Conservation (phyloP, 64 coral and sea anemone species). For the Hydrozoanthus tunicans region DNA sequence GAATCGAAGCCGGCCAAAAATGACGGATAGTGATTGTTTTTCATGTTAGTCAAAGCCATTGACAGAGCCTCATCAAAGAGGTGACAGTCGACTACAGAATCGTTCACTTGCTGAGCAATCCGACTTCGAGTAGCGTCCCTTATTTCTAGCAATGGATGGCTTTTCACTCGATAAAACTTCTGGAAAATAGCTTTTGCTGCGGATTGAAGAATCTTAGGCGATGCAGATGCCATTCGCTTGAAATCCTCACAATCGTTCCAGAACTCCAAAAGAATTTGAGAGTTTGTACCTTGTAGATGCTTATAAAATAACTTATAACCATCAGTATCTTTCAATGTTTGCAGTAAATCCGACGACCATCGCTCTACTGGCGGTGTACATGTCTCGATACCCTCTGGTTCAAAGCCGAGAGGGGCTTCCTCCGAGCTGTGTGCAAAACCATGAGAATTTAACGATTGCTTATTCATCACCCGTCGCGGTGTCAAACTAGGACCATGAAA, state of each 20-base stretch:
- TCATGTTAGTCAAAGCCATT: constrained; percentile 71
- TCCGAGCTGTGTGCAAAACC: constrained; percentile 73
- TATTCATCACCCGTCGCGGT: constrained; percentile 73
- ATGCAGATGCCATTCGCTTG: constrained; percentile 78
- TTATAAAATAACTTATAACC: constrained; percentile 77
- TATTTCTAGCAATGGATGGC: constrained; percentile 69
- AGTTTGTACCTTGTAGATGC: constrained; percentile 67
- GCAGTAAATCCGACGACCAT: constrained; percentile 65
- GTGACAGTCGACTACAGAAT: constrained; percentile 69
- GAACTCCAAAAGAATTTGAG: constrained; percentile 90
- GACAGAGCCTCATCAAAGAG: constrained; percentile 85
- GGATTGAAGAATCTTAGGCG: constrained; percentile 59
- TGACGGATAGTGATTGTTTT: constrained; percentile 86
- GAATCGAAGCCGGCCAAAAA: constrained; percentile 74
- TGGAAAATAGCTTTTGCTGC: constrained; percentile 87
- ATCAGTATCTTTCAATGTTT: constrained; percentile 79
- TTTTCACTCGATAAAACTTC: constrained; percentile 69
- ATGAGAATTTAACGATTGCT: constrained; percentile 63
- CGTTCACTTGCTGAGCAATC: constrained; percentile 81
- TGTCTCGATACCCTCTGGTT: constrained; percentile 83
- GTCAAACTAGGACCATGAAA: constrained; percentile 70
- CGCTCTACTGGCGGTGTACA: constrained; percentile 79
- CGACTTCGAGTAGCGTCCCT: constrained; percentile 62
- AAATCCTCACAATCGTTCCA: constrained; percentile 70
- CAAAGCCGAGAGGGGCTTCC: constrained; percentile 88